Base-by-base conservation (phyloP, 2,113 vertebrate species). In the Centropristis striata region DNA sequence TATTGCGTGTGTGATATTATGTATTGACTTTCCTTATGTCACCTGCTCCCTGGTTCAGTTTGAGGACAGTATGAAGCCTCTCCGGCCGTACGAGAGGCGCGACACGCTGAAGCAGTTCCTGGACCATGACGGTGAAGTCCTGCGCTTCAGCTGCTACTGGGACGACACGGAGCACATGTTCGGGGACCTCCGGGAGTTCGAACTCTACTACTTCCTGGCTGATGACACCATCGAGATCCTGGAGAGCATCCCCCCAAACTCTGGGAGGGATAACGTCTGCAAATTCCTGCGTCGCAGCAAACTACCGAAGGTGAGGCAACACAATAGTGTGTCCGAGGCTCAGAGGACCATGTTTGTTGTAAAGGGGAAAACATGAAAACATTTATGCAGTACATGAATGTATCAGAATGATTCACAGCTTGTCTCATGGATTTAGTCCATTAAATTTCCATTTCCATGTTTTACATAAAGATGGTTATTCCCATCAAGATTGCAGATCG, bases 141-240 rank as follows among this genome's bases (percentile, higher is more conserved):
- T 99, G 75, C 92, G 96, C n/a, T 99, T 99, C 92, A 95, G 88
- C 64, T 96, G 98, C 72, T 49, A 95, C 47, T 99, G 98, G 98
- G 90, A 98, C 68, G 96, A 98, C 83, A 88, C 95, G 0, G 78
- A 82, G 14, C 93, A 61, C 1, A 0, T 75, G 51, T 94, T 90
- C 63, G 94, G 93, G 2, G 96, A 96, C 49, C 80, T 57, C 0
- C 92, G 95, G 68, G 92, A 98, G 54, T 93, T 99, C 15, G 14
- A 96, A 13, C 88, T 99, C 66, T 95, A 93, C 90, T 99, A 98
- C 85, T 98, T 95, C 81, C 92, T 99, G 82, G 85, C 94, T 49
- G 97, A 99, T 78, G 97, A 97, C 90, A 98, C 97, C 27, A 73
- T 98, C 9, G 96, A 97, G 91, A 93, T 99, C 71, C 91, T 80